Evolutionary conservation across 2,888 invertebrate species (phyloP), one percentile per base, ranked within the genome.

Genomic region (Lochmaea capreae): DNA sequence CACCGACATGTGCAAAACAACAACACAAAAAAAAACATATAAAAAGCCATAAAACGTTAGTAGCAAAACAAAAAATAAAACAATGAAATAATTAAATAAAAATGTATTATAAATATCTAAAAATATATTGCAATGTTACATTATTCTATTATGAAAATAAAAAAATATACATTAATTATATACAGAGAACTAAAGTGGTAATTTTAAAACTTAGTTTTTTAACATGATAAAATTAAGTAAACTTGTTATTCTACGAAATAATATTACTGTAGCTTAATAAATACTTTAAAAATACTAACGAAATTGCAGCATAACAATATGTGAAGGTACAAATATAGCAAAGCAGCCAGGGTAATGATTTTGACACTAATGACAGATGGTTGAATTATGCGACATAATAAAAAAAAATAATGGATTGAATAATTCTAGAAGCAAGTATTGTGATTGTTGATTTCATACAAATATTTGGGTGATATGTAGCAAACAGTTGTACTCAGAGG

Each of bases 21-120:
- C 49, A 71, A 65, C 57, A 66, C 42, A 75, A 69, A 54, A 72
- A 66, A 66, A 74, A 58, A 71, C 68, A 57, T 65, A 72, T 54
- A 68, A n/a, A 18, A 66, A 72, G 70, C 72, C 75, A 72, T 6
- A 71, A 68, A 75, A 61, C 42, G 46, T 70, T 67, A 75, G 67
- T 67, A 42, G 43, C 71, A 26, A 66, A 59, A 75, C 71, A 77
- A 74, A 77, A 74, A 77, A 76, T 74, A 74, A 77, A 77, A 72
- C 71, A 61, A 66, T 59, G 62, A 69, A 57, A 39, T 63, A 42
- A 61, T 57, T 46, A 70, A 63, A 67, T 73, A 68, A 73, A 72
- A 72, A 66, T 75, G 73, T 77, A 77, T 73, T 77, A 72, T 76
- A 76, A 74, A 77, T 77, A 76, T 73, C 61, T 73, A 68, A 73